Base-by-base conservation (phyloP, 2,797 vertebrate species). In the Syngnathus rostellatus region DNA sequence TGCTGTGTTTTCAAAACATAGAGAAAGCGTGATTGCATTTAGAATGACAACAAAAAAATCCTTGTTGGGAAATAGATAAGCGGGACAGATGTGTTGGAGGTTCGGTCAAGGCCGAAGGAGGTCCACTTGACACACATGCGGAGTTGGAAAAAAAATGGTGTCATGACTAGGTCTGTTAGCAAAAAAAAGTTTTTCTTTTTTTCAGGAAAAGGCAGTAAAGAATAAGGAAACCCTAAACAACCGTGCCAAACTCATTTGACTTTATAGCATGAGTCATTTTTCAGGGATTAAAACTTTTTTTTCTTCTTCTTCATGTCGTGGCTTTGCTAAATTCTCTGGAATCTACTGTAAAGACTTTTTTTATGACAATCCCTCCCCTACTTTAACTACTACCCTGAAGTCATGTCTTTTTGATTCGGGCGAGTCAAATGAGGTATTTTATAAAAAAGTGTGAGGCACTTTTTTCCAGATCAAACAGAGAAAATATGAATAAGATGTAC, bases 1-100 rank as follows among this genome's bases (percentile, higher is more conserved):
- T 59, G 2, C 50, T 41, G 78, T 88, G 74, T 83, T 84, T 87
- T 88, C 74, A 87, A 85, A 89, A 86, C 82, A 84, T 62, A 21
- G 70, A 41, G 74, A 76, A 77, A 16, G 85, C 75, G 76, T 65
- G 65, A 71, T 85, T 21, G 58, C 39, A 5, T 40, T 16, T 6
- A 17, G 6, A 46, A 46, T 45, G 14, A 45, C 14, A 46, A 81
- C 72, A 67, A 82, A 83, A 82, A 84, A 81, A 73, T 78, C 74
- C 74, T 67, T 41, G 67, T 76, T 80, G 80, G 81, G 78, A 89
- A 85, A 85, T 64, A 67, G 68, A 77, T 70, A 62, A 72, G 77
- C 68, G 64, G 77, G 74, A 69, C 81, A 88, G 87, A 88, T 88
- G 85, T 85, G 72, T 46, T 58, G 72, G 67, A 40, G 72, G 64